A percentile compares a stretch with the other conserved stretches of the same genome.
Conservation (phyloP, 2,888 invertebrate species). For the Agrochola litura region DNA sequence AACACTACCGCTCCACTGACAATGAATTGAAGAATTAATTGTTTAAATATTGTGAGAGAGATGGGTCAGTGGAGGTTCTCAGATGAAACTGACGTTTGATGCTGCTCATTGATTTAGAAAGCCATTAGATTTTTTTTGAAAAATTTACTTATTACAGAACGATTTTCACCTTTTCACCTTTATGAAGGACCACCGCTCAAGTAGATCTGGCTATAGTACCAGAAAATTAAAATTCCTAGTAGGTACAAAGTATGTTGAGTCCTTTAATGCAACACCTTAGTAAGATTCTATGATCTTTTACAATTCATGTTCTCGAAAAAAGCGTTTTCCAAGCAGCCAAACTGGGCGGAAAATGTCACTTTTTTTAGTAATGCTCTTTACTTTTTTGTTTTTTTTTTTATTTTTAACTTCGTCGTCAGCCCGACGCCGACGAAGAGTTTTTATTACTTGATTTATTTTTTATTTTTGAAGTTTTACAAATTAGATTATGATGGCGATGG, state of each 20-base stretch:
- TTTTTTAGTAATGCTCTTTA: no score
- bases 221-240: neutral
- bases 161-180: neutral
- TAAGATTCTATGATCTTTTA: neutral
- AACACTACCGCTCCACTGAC: conserved; percentile 78
- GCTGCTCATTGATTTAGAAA: conserved; percentile 14
- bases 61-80: conserved; percentile 24
- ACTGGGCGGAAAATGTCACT: no score
- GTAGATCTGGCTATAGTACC: neutral
- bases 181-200: neutral
- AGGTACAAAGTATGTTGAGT: no score
- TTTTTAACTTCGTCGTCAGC: no score
- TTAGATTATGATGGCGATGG: no score
- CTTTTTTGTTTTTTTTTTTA: no score
- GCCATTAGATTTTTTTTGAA: neutral
- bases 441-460: no score
- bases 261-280: no score
- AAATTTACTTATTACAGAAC: neutral
- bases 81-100: conserved; percentile 20
- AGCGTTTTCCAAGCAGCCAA: no score
- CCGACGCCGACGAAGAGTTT: no score
- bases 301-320: no score
- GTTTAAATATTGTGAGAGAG: conserved; percentile 75
- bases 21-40: conserved; percentile 85
- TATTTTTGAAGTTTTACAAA: no score